These are phyloP conservation scores for Rhizoglyphus robini DNA, from an alignment of 1,140 invertebrate species.

Conservation along the genomic window DNA sequence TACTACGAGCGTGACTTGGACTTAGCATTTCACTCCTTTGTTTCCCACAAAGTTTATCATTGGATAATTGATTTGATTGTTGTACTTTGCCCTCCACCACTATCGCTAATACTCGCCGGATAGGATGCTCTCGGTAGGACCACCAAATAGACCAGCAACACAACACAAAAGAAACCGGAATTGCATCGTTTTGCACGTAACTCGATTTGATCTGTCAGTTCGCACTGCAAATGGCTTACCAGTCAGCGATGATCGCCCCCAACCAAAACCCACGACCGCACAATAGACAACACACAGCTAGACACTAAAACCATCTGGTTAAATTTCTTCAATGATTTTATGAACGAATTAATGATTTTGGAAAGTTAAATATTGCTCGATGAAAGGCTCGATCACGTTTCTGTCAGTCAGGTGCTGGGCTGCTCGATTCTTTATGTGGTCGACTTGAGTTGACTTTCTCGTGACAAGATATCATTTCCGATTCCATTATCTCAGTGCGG, in stretches of 20 bases:
- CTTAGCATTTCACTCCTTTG: no score
- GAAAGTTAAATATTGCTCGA: conserved; percentile 8
- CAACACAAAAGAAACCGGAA: neutral
- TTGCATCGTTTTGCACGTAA: neutral
- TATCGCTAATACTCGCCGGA: neutral
- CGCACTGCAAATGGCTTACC: neutral
- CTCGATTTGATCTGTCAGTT: neutral
- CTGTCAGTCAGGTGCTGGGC: neutral
- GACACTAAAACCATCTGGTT: no score
- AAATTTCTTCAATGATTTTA: neutral
- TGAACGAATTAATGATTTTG: neutral
- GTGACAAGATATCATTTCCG: conserved; percentile 12
- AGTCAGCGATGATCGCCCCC: neutral
- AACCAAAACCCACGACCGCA: neutral
- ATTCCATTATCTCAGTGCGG: neutral
- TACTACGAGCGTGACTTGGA: no score
- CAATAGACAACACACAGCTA: no score
- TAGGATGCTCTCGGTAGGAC: no score
- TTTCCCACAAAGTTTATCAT: no score
- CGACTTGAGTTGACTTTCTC: neutral
- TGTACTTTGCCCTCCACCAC: no score
- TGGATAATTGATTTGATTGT: no score
- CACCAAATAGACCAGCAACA: no score
- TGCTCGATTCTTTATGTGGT: neutral
- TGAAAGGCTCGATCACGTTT: neutral